Conservation (phyloP, 2,888 invertebrate genomes). For the Carterocephalus palaemon region DNA sequence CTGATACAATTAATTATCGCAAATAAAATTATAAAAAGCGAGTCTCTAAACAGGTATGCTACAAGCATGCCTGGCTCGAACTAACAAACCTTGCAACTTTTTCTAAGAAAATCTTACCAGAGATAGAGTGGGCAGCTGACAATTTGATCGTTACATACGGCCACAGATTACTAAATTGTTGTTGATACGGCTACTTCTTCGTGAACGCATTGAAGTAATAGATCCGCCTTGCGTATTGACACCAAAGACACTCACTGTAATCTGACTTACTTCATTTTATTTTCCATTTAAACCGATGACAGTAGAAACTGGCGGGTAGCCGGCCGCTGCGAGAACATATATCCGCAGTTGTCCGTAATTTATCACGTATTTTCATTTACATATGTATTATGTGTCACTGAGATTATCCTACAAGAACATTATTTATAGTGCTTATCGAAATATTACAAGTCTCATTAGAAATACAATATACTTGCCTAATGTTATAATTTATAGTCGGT, state of each 20-base stretch:
- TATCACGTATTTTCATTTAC: slow-evolving; percentile 24
- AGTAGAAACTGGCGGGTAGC: slow-evolving; percentile 14
- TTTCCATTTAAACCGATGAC: slow-evolving; percentile 19
- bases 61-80: no score
- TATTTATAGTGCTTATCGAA: slow-evolving; percentile 26
- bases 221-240: no score
- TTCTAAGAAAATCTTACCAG: no score
- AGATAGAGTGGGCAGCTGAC: no score
- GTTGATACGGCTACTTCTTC: slow-evolving; percentile 12
- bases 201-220: no score
- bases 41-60: neutral
- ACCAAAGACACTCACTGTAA: slow-evolving; percentile 8
- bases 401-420: slow-evolving; percentile 23
- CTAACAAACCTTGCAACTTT: no score
- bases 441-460: slow-evolving; percentile 22
- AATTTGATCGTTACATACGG: slow-evolving; percentile 9
- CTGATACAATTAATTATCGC: slow-evolving; percentile 3
- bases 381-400: slow-evolving; percentile 21
- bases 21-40: no score
- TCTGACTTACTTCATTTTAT: slow-evolving; percentile 6
- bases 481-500: slow-evolving; percentile 20
- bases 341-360: slow-evolving; percentile 13
- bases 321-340: no score
- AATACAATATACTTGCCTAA: slow-evolving; percentile 22
- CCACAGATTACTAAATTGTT: no score